Percentiles rank a stretch among this genome's conserved stretches.
Conservation (phyloP, 2,888 invertebrate genomes). For the Eustalomyia histrio region DNA sequence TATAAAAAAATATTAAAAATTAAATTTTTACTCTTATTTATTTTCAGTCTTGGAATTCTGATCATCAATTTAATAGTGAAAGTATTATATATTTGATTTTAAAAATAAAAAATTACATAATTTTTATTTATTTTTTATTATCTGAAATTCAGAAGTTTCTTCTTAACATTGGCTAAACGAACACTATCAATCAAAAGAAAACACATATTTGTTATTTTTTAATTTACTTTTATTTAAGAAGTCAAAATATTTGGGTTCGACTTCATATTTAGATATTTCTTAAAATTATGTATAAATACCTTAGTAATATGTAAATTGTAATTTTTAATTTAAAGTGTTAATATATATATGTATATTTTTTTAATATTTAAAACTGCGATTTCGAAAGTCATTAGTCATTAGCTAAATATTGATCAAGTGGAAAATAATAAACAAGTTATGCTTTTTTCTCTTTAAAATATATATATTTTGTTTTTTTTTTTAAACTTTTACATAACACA, state of each 20-base stretch:
- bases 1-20: too few species aligned
- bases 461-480: not conserved
- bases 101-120: too few species aligned
- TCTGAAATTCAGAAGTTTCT: too few species aligned
- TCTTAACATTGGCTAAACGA: too few species aligned
- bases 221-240: not conserved
- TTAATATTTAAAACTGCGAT: constrained; percentile 17
- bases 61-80: too few species aligned
- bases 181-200: not conserved
- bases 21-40: too few species aligned
- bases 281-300: constrained; percentile 55
- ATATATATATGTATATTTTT: not conserved
- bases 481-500: not conserved
- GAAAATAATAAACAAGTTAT: constrained; percentile 21
- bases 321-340: constrained; percentile 21
- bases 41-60: too few species aligned
- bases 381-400: constrained; percentile 2
- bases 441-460: not conserved
- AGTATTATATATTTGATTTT: too few species aligned
- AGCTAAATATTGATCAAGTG: constrained; percentile 3
- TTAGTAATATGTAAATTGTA: constrained; percentile 36
- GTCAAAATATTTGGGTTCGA: constrained; percentile 11
- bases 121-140: too few species aligned
- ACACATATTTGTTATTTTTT: not conserved
- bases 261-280: constrained; percentile 26